A percentile compares a stretch with the other conserved stretches of the same genome.
Conservation (phyloP, 2,888 invertebrate genomes). For the Diarsia brunnea region DNA sequence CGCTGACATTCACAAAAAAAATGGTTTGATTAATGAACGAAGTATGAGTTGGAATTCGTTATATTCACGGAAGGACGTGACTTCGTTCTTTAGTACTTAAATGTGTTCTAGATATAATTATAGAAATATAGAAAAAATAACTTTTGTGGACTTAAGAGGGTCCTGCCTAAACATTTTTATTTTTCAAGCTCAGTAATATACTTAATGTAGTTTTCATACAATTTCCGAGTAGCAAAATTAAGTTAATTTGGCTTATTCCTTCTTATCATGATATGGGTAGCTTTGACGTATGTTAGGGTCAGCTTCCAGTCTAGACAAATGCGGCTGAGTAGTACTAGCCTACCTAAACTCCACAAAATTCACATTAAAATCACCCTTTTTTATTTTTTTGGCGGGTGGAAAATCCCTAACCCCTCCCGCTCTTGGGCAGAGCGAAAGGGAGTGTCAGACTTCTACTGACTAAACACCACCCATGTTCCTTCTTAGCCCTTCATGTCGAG, state of each 20-base stretch:
- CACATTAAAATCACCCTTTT: too few relatives aligned
- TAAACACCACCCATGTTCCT: too few relatives aligned
- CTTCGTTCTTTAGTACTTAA: constrained; percentile 3
- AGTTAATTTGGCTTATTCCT: neutral
- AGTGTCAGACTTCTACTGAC: too few relatives aligned
- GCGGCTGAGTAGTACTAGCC: neutral
- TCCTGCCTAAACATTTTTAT: neutral
- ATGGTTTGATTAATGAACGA: constrained; percentile 47
- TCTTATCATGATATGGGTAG: neutral
- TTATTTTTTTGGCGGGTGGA: too few relatives aligned
- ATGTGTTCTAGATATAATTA: neutral
- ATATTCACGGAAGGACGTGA: constrained; percentile 23
- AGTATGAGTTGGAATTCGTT: constrained; percentile 32
- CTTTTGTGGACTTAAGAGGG: neutral
- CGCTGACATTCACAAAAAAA: constrained; percentile 19
- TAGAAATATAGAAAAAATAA: neutral
- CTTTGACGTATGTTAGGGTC: neutral
- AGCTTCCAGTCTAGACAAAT: neutral
- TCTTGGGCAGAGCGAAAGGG: too few relatives aligned
- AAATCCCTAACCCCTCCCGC: too few relatives aligned
- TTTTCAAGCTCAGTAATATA: neutral
- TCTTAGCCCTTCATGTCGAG: too few relatives aligned
- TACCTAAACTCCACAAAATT: too few relatives aligned
- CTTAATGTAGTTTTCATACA: neutral
- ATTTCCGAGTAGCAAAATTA: neutral